Conservation (phyloP, 1,140 invertebrate species). For the Dreissena polymorpha region DNA sequence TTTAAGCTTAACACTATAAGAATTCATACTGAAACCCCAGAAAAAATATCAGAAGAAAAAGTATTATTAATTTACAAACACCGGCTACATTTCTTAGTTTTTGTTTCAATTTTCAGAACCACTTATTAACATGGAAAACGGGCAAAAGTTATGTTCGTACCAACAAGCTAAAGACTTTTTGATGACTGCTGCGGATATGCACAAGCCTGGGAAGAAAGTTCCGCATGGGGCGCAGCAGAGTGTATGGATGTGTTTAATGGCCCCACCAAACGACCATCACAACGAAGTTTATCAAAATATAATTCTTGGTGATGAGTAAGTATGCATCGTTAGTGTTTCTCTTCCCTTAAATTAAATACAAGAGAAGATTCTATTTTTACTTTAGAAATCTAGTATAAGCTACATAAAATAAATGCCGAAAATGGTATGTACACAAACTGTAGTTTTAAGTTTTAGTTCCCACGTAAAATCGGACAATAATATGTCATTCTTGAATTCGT, state of each 20-base stretch:
- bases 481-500: too few relatives aligned
- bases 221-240: slow-evolving; percentile 51
- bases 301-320: slow-evolving; percentile 57
- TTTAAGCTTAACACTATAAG: too few relatives aligned
- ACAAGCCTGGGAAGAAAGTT: slow-evolving; percentile 11
- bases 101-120: too few relatives aligned
- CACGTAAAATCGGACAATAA: too few relatives aligned
- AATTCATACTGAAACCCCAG: too few relatives aligned
- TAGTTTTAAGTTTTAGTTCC: too few relatives aligned
- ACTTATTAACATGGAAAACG: too few relatives aligned
- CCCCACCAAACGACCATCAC: slow-evolving; percentile 45
- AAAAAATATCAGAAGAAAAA: too few relatives aligned
- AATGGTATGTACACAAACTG: not conserved
- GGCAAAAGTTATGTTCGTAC: slow-evolving; percentile 7
- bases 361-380: not conserved
- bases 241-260: slow-evolving; percentile 54
- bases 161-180: slow-evolving; percentile 39
- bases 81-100: too few relatives aligned
- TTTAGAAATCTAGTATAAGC: not conserved
- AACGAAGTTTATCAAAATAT: slow-evolving; percentile 57
- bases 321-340: not conserved
- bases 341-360: too few relatives aligned
- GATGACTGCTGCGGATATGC: slow-evolving; percentile 34
- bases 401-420: not conserved
- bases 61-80: too few relatives aligned